Conservation (phyloP, 2,113 vertebrate genomes). For the Melanostigma gelatinosum region DNA sequence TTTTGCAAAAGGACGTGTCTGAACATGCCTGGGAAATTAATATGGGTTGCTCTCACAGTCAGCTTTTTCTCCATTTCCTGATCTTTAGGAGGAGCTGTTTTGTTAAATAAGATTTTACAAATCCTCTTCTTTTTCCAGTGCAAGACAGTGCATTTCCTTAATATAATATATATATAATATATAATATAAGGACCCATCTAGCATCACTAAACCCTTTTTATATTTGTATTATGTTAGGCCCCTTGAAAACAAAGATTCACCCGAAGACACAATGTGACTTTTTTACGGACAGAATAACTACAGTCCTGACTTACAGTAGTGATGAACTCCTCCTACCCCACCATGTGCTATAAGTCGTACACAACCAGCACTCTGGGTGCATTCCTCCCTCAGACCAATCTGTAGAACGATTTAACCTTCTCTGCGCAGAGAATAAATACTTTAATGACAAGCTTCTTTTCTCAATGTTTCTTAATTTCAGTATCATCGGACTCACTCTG, state of each 20-base stretch:
- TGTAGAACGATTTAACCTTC: no score
- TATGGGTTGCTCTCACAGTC: background rate
- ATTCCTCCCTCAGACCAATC: no score
- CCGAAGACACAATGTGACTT: background rate
- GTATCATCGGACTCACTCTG: no score
- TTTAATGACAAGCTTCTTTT: no score
- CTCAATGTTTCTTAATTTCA: no score
- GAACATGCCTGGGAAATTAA: constrained; percentile 41
- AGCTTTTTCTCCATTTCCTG: constrained; percentile 18
- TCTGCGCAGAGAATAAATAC: no score
- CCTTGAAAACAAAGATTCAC: background rate
- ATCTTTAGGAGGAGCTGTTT: constrained; percentile 10
- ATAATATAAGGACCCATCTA: background rate
- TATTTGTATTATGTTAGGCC: background rate
- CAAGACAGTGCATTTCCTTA: background rate
- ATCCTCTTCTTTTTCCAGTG: constrained; percentile 6
- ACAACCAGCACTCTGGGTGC: no score
- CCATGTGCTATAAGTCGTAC: no score
- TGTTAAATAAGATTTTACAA: constrained; percentile 14
- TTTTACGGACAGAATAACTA: background rate
- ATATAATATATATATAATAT: background rate
- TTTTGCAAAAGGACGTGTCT: constrained; percentile 38
- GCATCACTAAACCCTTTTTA: background rate
- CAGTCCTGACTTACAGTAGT: background rate
- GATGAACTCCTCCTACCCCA: no score